Evolutionary conservation across 2,888 invertebrate species (phyloP).

Genomic region (Archaeoteleia sp.): DNA sequence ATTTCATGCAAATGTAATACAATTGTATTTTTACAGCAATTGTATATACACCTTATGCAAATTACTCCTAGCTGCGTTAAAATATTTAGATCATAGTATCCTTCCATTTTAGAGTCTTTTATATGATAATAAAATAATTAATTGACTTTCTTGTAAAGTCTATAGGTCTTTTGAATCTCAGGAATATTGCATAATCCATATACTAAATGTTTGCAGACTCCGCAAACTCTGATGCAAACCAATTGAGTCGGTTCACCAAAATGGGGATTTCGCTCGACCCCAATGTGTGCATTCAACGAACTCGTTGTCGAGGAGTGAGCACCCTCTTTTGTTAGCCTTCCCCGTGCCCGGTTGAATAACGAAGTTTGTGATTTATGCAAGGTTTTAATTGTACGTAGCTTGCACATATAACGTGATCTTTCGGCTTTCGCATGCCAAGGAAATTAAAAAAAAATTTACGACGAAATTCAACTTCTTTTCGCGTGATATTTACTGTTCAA

Average conservation of each 20-base stretch:
- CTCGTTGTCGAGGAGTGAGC: conserved; percentile 39
- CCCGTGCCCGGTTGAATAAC: conserved; percentile 40
- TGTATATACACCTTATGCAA: too few relatives aligned
- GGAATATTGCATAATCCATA: conserved; percentile 32
- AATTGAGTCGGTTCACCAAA: conserved; percentile 44
- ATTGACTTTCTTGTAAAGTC: conserved; percentile 12
- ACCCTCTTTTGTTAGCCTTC: conserved; percentile 47
- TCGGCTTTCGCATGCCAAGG: conserved; percentile 23
- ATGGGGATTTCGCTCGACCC: conserved; percentile 46
- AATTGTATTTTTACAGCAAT: too few relatives aligned
- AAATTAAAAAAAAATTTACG: conserved; percentile 24
- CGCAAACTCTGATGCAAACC: conserved; percentile 40
- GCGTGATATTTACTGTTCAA: neutral
- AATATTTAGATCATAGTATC: too few relatives aligned
- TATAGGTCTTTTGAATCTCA: conserved; percentile 10
- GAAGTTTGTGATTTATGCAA: conserved; percentile 49
- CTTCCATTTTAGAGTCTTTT: too few relatives aligned
- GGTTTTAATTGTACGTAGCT: conserved; percentile 36
- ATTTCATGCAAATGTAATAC: too few relatives aligned
- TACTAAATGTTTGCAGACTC: conserved; percentile 38
- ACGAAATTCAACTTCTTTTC: conserved; percentile 24
- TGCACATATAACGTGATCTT: conserved; percentile 32
- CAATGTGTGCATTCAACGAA: conserved; percentile 49
- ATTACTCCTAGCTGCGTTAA: too few relatives aligned
- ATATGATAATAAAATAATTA: too few relatives aligned